Conservation (phyloP, 2,797 vertebrate species). For the Anguilla obscura region DNA sequence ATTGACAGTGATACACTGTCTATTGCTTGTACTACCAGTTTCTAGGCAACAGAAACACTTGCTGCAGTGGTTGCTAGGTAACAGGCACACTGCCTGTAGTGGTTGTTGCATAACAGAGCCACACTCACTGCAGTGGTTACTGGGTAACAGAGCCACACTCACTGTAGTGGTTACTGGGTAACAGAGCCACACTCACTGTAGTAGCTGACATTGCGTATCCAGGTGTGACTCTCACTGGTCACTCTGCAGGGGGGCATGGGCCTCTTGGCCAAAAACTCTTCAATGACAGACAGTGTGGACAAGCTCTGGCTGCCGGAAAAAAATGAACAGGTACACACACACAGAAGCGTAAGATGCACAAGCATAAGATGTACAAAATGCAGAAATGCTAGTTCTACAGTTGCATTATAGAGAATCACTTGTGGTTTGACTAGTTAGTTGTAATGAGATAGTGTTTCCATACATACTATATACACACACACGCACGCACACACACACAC, state of each 20-base stretch:
- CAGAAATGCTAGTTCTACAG: neutral
- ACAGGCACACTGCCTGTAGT: neutral
- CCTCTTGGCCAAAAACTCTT: conserved; percentile 91
- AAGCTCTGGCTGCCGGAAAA: conserved; percentile 85
- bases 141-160: neutral
- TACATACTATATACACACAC: too few relatives aligned
- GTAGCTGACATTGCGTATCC: conserved; percentile 93
- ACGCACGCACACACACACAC: too few relatives aligned
- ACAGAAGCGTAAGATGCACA: neutral
- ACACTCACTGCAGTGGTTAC: neutral
- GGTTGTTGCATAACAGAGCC: neutral
- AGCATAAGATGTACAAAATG: neutral
- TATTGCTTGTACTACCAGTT: neutral
- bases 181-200: conserved; percentile 83
- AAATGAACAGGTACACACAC: conserved; percentile 13
- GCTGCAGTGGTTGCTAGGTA: neutral
- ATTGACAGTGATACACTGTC: neutral
- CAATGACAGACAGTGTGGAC: conserved; percentile 92
- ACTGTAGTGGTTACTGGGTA: neutral
- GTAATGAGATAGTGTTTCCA: too few relatives aligned
- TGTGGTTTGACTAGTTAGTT: neutral
- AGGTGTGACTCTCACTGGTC: conserved; percentile 77
- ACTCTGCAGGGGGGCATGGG: conserved; percentile 70
- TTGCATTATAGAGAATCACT: neutral
- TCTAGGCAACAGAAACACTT: neutral